Evolutionary conservation across 2,113 vertebrate species (phyloP).

Genomic region (Chascanopsetta lugubris): DNA sequence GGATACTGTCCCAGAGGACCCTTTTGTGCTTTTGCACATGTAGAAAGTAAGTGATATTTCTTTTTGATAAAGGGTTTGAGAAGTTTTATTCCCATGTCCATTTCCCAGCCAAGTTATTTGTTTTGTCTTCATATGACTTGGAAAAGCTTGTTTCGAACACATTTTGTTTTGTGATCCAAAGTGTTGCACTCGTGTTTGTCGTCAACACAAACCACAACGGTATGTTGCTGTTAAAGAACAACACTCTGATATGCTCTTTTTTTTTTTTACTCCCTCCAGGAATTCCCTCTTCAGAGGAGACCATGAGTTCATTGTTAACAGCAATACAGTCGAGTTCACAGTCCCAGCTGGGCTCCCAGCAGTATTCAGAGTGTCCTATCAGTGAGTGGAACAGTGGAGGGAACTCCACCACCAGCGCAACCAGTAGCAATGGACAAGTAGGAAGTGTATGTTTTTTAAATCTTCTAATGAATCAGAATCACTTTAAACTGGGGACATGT

Average conservation of each 20-base stretch:
- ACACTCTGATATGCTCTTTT: not conserved
- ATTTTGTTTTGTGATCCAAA: no score
- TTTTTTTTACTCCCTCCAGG: conserved; percentile 64
- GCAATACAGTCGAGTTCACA: conserved; percentile 81
- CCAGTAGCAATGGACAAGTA: conserved; percentile 82
- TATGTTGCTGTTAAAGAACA: not conserved
- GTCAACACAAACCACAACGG: no score
- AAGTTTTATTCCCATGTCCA: not conserved
- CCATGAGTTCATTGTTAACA: conserved; percentile 82
- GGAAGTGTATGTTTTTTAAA: conserved; percentile 84
- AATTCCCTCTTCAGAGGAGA: conserved; percentile 84
- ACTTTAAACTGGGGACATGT: not conserved
- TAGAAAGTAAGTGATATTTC: conserved; percentile 85
- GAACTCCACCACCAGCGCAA: conserved; percentile 70
- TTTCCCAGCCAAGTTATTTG: not conserved
- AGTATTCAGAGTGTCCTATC: conserved; percentile 84
- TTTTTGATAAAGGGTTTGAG: not conserved
- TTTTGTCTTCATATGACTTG: not conserved
- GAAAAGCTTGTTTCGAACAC: no score
- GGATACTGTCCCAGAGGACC: conserved; percentile 92
- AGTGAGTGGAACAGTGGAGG: conserved; percentile 85
- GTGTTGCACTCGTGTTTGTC: no score
- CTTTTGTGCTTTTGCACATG: conserved; percentile 93
- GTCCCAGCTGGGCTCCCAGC: conserved; percentile 78
- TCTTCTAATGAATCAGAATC: not conserved